Evolutionary conservation across 2,797 vertebrate species (phyloP), one percentile per base, ranked within the genome.

Genomic region (Lepus oiostolus): DNA sequence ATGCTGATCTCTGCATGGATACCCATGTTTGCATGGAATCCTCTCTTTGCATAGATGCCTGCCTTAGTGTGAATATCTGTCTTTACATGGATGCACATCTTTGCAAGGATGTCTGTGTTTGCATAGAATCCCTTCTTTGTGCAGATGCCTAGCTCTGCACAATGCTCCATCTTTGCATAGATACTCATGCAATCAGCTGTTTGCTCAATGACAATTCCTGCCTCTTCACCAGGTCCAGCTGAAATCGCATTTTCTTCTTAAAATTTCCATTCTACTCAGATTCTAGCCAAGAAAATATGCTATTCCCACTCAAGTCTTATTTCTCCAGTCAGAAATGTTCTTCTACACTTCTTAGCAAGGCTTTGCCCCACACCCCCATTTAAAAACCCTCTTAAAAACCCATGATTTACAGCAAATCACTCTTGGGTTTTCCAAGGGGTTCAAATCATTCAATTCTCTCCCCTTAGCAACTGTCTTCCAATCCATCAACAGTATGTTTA

Each of bases 341-440:
- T 17, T 67, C 82, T 81, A 70, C 13, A 58, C 62, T 93, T 82
- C 21, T 21, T 62, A 54, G 5, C 17, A 79, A 28, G n/a, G 0
- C 22, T 62, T 32, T 32, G 65, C 19, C 35, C 0, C 4, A 24
- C 4, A 17, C 80, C 88, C 72, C 13, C 70, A 75, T 88, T 96
- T 93, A 71, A 96, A 96, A 82, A 79, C 42, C 60, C 26, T 89
- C 62, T 60, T 60, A 82, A 90, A 94, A 96, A 60, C 28, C 28
- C 67, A 71, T 62, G n/a, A 82, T 72, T 75, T 85, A 79, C 38
- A 90, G 54, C 35, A 92, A 94, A 71, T 35, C 26, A 85, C 30
- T 26, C 65, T 68, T 52, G 24, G 75, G 79, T 92, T 85, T 93
- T 95, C 67, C 26, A 90, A 82, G 87, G 77, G 63, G 88, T 89